These are phyloP conservation scores for Strix uralensis DNA, from an alignment of 2,113 vertebrate genomes.

Conservation along the genomic window DNA sequence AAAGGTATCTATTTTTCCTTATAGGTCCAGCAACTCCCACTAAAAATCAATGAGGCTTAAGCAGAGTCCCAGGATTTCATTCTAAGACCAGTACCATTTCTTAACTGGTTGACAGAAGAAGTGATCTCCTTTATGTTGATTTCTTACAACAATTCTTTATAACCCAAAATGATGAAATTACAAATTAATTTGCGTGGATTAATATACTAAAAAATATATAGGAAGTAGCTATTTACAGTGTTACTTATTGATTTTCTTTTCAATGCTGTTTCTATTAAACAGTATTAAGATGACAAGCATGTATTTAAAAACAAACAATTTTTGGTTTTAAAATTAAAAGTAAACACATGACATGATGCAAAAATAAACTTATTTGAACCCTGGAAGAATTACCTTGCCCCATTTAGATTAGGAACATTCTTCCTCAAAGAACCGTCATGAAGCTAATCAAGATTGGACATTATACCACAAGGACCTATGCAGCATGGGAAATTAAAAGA, in stretches of 20 bases:
- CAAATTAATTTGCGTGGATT: background rate
- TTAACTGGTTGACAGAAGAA: background rate
- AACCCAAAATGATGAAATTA: background rate
- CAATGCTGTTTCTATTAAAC: background rate
- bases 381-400: background rate
- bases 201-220: background rate
- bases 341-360: background rate
- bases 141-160: background rate
- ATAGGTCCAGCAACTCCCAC: background rate
- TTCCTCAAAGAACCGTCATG: background rate
- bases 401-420: background rate
- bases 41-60: constrained; percentile 20
- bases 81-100: background rate
- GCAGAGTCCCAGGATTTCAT: background rate
- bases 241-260: background rate
- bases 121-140: background rate
- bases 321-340: background rate
- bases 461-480: background rate
- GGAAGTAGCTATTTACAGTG: background rate
- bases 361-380: background rate
- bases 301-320: background rate
- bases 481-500: background rate
- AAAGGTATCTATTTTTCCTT: background rate
- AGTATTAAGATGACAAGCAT: background rate
- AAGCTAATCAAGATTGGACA: background rate